phyloP scores from a whole-genome alignment of 2,888 invertebrate genomes.

The Hymenopus coronatus region DNA sequence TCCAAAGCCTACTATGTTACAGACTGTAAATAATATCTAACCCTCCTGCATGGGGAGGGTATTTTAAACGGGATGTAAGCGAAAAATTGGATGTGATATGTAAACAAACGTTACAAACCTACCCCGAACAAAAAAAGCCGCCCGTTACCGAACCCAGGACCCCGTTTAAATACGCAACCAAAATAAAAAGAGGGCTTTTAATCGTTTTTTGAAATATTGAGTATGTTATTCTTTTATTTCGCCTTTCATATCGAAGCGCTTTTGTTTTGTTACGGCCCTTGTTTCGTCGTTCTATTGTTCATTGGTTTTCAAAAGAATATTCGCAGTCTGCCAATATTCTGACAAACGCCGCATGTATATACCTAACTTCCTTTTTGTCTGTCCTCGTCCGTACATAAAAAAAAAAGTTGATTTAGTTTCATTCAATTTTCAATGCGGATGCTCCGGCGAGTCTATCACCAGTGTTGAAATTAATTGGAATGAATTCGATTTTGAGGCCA shows the following conservation, averaged over 20 bases:
- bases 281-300: neutral
- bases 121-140: neutral
- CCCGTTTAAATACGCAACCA: neutral
- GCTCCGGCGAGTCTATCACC: neutral
- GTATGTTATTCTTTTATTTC: neutral
- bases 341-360: neutral
- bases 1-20: no score
- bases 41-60: no score
- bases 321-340: neutral
- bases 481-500: neutral
- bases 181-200: neutral
- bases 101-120: no score
- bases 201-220: neutral
- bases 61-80: no score
- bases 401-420: neutral
- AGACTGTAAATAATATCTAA: no score
- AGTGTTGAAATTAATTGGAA: neutral
- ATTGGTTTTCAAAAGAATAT: neutral
- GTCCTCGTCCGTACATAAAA: neutral
- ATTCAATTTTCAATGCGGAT: neutral
- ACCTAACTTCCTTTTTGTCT: neutral
- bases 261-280: neutral
- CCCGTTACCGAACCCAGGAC: neutral
- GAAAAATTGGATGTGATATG: no score
- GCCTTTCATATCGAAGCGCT: neutral